A percentile compares a stretch with the other conserved stretches of the same genome.
phyloP scores from a whole-genome alignment of 2,113 vertebrate species.

The Sebastes fasciatus region DNA sequence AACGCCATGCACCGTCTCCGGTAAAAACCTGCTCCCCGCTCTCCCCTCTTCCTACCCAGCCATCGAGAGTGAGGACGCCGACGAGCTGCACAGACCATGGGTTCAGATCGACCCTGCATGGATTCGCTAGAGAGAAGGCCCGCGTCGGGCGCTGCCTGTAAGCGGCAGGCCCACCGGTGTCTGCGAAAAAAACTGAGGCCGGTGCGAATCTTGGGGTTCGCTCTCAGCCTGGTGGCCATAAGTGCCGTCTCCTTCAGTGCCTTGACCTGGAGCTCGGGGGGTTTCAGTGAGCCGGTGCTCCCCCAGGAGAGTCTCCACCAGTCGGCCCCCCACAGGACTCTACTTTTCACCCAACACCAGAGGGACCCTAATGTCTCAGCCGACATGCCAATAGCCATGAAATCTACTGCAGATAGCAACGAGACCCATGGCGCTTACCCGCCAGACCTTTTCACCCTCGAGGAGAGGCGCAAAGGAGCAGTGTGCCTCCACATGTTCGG shows the following conservation, averaged over 20 bases:
- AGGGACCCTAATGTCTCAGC: constrained; percentile 81
- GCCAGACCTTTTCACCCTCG: constrained; percentile 89
- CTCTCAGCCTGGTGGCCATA: constrained; percentile 90
- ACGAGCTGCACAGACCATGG: constrained; percentile 67
- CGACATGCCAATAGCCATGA: constrained; percentile 80
- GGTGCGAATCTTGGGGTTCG: constrained; percentile 88
- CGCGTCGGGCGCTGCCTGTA: constrained; percentile 48
- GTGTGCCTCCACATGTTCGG: constrained; percentile 94
- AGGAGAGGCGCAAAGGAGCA: constrained; percentile 90
- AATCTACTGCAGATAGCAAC: constrained; percentile 76
- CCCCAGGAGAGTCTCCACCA: constrained; percentile 72
- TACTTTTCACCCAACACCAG: constrained; percentile 88
- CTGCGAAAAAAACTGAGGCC: constrained; percentile 91
- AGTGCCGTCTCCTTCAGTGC: constrained; percentile 91
- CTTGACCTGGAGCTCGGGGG: constrained; percentile 88
- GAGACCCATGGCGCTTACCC: constrained; percentile 92
- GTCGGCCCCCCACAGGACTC: constrained; percentile 88
- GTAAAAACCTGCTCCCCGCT: constrained; percentile 55
- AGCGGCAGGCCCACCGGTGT: constrained; percentile 78
- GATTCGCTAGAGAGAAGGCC: constrained; percentile 54
- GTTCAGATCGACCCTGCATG: constrained; percentile 67
- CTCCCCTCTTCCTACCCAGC: constrained; percentile 49
- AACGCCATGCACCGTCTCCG: constrained; percentile 63
- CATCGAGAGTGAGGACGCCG: constrained; percentile 59
- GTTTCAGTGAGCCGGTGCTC: constrained; percentile 68